Conservation (phyloP, 2,113 vertebrate species). For the Microcebus ravelobensis region DNA sequence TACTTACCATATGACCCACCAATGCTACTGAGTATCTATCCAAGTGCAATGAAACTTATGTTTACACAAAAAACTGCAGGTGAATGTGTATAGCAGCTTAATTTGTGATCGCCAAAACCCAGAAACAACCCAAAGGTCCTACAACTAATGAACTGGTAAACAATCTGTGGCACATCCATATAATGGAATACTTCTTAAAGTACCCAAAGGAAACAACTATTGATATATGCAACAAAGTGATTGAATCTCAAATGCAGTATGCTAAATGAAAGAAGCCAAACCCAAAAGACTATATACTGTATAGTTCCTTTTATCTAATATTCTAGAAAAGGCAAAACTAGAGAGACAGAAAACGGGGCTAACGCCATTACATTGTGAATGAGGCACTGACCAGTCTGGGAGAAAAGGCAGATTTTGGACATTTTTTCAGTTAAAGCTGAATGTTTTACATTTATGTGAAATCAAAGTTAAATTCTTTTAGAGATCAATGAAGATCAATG, state of each 20-base stretch:
- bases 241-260: neutral
- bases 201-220: neutral
- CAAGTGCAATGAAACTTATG: neutral
- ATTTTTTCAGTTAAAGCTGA: neutral
- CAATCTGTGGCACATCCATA: neutral
- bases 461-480: conserved; percentile 39
- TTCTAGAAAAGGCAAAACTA: neutral
- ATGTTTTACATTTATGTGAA: neutral
- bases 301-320: neutral
- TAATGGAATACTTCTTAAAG: neutral
- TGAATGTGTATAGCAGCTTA: conserved; percentile 7
- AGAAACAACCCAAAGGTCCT: neutral
- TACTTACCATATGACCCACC: neutral
- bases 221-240: neutral
- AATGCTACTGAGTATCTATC: neutral
- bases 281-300: neutral
- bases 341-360: neutral
- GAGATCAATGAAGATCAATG: neutral
- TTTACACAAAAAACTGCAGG: neutral
- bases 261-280: neutral
- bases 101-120: neutral
- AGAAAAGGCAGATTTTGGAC: neutral
- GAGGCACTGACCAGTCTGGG: neutral
- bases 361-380: neutral
- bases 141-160: neutral